Base-by-base conservation (phyloP, 2,888 invertebrate species). In the Sesia apiformis region DNA sequence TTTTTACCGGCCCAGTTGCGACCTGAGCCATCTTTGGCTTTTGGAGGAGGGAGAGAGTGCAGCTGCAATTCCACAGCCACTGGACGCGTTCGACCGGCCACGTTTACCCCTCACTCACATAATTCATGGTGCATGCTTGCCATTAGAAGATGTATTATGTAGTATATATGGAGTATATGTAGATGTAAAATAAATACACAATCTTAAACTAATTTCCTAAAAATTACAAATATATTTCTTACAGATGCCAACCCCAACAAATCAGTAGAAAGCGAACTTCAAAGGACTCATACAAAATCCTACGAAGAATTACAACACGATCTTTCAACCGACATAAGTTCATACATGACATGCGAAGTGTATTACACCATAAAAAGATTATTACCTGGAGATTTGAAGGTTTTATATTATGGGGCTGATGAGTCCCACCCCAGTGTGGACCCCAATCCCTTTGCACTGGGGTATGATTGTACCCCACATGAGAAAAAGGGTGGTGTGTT, bases 361-460 rank as follows among this genome's bases (percentile, higher is more conserved):
- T 91, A 92, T 52, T 98, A 97, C 72, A 94, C 96, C 0, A 83
- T 97, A 4, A 94, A 95, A 66, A 90, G 98, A 50, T 82, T 98
- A 4, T 75, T 98, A 53, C 93, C 96, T 0, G 98, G 96, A 1
- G 98, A 98, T 82, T 78, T 95, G 39, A 96, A 97, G 74, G 90
- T 91, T 38, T 76, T 96, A 38, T 96, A 95, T 69, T 84, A 90
- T 40, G 92, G 93, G 0, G 60, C 68, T 2, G 77, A 75, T 1
- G 80, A 80, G n/a, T 64, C 64, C 59, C 75, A 86, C 58, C 75
- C 83, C 0, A 84, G 75, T 62, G 81, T 93, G 46, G 83, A 90
- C 57, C 90, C 91, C 50, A 95, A 96, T 79, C 96, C 96, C 0
- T 95, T 96, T 64, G 91, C 92, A 65, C 70, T 81, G n/a, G 91